phyloP scores from a whole-genome alignment of 2,113 vertebrate species.

The Urocolius indicus region DNA sequence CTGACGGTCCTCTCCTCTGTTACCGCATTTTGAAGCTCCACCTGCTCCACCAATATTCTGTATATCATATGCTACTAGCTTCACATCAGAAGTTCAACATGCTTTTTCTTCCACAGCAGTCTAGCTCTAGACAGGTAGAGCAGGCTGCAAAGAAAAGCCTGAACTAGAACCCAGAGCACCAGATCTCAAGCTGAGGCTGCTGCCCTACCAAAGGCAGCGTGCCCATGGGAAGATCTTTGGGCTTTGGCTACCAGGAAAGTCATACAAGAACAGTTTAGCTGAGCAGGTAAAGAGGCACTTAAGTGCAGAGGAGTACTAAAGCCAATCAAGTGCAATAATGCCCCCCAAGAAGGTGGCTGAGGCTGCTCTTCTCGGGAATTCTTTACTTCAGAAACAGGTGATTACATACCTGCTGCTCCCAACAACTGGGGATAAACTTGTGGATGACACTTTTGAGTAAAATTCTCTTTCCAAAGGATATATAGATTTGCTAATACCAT shows the following conservation, averaged over 20 bases:
- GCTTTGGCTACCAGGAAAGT: neutral
- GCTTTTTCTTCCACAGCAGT: neutral
- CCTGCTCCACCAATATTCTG: too few relatives aligned
- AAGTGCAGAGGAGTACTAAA: neutral
- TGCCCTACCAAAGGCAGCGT: neutral
- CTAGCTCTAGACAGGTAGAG: neutral
- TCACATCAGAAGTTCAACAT: neutral
- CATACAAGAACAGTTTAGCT: neutral
- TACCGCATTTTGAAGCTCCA: neutral
- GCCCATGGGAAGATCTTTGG: neutral
- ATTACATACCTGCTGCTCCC: rapidly evolving
- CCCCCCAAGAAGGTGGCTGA: neutral
- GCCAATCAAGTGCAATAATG: neutral
- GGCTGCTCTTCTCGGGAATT: neutral
- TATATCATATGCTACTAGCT: neutral
- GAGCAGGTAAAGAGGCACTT: neutral
- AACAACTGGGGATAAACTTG: neutral
- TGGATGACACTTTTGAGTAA: neutral
- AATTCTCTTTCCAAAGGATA: neutral
- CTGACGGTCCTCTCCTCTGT: neutral
- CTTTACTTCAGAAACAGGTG: neutral
- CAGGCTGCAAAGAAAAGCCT: neutral
- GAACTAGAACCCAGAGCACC: neutral
- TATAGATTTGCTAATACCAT: too few relatives aligned
- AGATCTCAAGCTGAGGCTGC: neutral